These are phyloP conservation scores for Diabrotica balteata DNA, from an alignment of 2,888 invertebrate species.

Conservation along the genomic window DNA sequence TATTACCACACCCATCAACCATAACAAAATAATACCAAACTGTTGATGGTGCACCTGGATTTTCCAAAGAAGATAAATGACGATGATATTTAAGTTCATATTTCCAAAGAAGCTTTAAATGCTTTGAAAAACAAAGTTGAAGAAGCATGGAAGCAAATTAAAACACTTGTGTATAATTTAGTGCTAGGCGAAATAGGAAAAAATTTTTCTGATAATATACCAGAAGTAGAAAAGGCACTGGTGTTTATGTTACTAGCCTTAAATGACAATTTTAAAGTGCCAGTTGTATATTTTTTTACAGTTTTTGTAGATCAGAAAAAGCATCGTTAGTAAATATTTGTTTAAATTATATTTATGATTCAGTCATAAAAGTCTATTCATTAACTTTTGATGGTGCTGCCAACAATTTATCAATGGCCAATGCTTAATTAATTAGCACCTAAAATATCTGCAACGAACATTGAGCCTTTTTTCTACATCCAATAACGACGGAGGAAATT, in stretches of 20 bases:
- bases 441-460: constrained; percentile 16
- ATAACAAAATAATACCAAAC: too few species aligned
- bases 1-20: too few species aligned
- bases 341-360: constrained; percentile 34
- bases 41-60: too few species aligned
- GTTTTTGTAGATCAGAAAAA: constrained; percentile 31
- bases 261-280: constrained; percentile 43
- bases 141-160: constrained; percentile 13
- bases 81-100: too few species aligned
- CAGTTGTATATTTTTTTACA: constrained; percentile 43
- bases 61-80: too few species aligned
- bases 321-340: constrained; percentile 34
- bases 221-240: constrained; percentile 41
- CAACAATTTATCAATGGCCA: constrained; percentile 39
- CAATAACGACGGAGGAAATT: constrained; percentile 14
- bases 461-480: constrained; percentile 19
- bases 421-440: constrained; percentile 35
- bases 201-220: constrained; percentile 39
- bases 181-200: constrained; percentile 43
- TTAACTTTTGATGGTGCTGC: constrained; percentile 45
- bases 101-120: constrained; percentile 8
- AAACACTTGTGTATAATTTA: constrained; percentile 37
- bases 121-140: constrained; percentile 12
- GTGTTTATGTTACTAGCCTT: constrained; percentile 43
- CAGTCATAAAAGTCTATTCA: constrained; percentile 36